Conservation (phyloP, 2,888 invertebrate genomes). For the Eupeodes luniger region DNA sequence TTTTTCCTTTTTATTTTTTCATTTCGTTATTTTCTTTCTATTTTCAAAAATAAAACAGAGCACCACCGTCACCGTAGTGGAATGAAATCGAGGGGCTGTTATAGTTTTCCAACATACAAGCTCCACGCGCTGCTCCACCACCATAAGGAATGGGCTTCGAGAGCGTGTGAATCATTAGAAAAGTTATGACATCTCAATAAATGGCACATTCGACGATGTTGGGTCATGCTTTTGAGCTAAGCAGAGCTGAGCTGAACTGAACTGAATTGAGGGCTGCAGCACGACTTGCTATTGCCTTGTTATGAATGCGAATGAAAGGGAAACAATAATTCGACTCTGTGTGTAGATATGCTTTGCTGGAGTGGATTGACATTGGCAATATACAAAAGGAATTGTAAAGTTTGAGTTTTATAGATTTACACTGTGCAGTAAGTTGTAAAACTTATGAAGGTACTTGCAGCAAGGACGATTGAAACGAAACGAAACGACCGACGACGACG, state of each 20-base stretch:
- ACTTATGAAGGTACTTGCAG: slow-evolving; percentile 40
- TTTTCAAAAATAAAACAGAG: slow-evolving; percentile 38
- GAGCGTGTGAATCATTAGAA: slow-evolving; percentile 76
- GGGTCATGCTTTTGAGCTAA: slow-evolving; percentile 57
- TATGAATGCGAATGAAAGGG: slow-evolving; percentile 30
- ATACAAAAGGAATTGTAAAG: slow-evolving; percentile 29
- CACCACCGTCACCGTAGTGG: slow-evolving; percentile 6
- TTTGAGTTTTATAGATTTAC: slow-evolving; percentile 48
- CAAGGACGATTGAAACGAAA: slow-evolving; percentile 31
- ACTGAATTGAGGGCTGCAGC: slow-evolving; percentile 18
- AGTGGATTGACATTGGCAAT: slow-evolving; percentile 39
- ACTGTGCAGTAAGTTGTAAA: slow-evolving; percentile 63
- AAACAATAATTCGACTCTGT: slow-evolving; percentile 23
- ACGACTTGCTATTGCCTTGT: slow-evolving; percentile 10
- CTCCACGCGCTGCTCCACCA: neutral
- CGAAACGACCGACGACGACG: neutral
- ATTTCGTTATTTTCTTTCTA: neutral
- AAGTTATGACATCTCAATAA: slow-evolving; percentile 76
- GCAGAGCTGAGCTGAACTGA: neutral
- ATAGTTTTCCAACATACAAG: neutral
- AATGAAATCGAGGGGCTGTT: slow-evolving; percentile 8
- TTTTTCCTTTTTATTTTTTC: neutral
- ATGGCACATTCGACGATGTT: slow-evolving; percentile 73
- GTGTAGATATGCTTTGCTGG: neutral
- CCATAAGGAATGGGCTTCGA: slow-evolving; percentile 57